phyloP scores from a whole-genome alignment of 2,797 vertebrate genomes.

The Tympanoctomys barrerae region DNA sequence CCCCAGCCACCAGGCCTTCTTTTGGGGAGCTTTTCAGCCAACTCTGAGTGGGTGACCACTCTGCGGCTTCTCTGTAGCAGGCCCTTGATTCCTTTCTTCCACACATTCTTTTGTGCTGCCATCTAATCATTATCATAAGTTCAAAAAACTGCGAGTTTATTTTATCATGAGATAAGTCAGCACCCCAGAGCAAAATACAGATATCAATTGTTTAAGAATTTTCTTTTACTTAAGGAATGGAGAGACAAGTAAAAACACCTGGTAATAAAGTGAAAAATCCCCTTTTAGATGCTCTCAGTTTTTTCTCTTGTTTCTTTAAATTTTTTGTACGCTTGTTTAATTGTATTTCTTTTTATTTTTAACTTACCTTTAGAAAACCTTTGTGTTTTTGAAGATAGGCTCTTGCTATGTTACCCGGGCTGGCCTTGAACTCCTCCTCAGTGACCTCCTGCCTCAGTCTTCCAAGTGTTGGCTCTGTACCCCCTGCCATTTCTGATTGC shows the following conservation, averaged over 20 bases:
- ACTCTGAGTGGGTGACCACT: too few species aligned
- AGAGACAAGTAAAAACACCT: background rate
- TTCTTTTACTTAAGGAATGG: background rate
- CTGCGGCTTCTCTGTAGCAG: background rate
- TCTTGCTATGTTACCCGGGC: background rate
- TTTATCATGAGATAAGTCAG: background rate
- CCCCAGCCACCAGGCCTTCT: background rate
- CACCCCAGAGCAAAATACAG: background rate
- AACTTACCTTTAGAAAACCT: too few species aligned
- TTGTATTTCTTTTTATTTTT: background rate
- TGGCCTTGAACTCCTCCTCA: background rate
- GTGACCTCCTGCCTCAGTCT: background rate
- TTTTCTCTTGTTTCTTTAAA: background rate
- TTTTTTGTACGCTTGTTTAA: background rate
- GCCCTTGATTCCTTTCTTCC: background rate
- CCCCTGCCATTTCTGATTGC: background rate
- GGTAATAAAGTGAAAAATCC: constrained; percentile 28
- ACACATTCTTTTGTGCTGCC: background rate
- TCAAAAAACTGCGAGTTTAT: background rate
- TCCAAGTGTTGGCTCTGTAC: background rate
- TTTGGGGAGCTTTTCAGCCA: background rate
- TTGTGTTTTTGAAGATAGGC: background rate
- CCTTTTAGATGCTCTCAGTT: background rate
- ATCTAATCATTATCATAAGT: background rate
- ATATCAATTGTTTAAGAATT: background rate